A percentile compares a stretch with the other conserved stretches of the same genome.
These are phyloP conservation scores for Caenorhabditis angaria DNA, from an alignment of 2,888 invertebrate genomes.

Conservation along the genomic window DNA sequence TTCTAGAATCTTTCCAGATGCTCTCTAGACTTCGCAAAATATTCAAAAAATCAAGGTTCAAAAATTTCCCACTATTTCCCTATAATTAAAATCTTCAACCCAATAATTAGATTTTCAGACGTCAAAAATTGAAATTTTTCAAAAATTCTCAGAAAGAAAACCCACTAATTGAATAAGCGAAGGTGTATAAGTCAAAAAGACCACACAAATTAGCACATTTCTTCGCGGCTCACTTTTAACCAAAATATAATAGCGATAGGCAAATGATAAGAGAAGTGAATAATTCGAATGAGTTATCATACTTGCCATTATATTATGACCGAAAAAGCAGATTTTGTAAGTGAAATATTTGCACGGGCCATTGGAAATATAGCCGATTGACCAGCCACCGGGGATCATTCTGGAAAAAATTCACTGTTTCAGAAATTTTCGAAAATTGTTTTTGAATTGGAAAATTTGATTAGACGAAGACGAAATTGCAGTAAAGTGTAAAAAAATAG, in stretches of 20 bases:
- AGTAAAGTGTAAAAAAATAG: no score
- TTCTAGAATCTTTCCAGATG: no score
- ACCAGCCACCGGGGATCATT: conserved; percentile 29
- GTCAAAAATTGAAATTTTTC: no score
- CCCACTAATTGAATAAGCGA: conserved; percentile 20
- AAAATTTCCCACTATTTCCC: no score
- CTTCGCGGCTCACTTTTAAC: conserved; percentile 19
- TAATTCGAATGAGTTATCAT: conserved; percentile 30
- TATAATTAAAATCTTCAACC: not conserved
- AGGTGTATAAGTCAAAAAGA: conserved; percentile 12
- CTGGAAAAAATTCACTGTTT: no score
- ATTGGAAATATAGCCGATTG: conserved; percentile 29
- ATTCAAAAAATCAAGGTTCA: no score
- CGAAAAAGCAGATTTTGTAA: conserved; percentile 15
- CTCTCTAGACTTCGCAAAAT: no score
- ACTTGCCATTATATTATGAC: conserved; percentile 25
- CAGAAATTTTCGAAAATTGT: no score
- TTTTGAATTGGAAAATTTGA: no score
- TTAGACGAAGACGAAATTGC: no score
- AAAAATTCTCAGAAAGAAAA: not conserved
- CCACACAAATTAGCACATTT: conserved; percentile 14
- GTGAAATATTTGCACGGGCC: conserved; percentile 21
- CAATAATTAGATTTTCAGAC: not conserved
- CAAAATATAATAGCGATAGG: conserved; percentile 37
- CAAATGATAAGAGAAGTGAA: conserved; percentile 35